Percentiles rank a stretch among this genome's conserved stretches.
phyloP scores from a whole-genome alignment of 1,140 invertebrate species.

The Drosophila oshimai region DNA sequence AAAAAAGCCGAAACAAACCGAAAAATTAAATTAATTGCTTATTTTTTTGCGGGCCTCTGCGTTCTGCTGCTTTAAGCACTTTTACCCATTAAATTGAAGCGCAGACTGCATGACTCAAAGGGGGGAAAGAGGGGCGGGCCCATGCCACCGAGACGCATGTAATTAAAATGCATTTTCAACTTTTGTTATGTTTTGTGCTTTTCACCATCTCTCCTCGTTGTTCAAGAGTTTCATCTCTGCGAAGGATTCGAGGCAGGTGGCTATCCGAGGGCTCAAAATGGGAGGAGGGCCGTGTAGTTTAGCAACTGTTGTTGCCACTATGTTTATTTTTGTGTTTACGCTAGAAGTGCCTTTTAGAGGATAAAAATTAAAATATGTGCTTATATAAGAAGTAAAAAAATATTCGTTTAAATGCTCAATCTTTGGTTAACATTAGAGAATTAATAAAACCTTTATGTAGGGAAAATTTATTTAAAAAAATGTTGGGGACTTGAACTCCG shows the following conservation, averaged over 20 bases:
- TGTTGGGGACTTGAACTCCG: too few relatives aligned
- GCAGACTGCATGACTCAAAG: conserved; percentile 12
- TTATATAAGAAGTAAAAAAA: conserved; percentile 26
- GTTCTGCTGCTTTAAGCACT: conserved; percentile 41
- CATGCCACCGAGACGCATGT: conserved; percentile 52
- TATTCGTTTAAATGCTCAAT: conserved; percentile 9
- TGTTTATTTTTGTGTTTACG: conserved; percentile 49
- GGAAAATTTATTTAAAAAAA: too few relatives aligned
- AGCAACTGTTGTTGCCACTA: conserved; percentile 64
- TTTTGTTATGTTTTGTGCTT: conserved; percentile 51
- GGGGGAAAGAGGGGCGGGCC: neutral
- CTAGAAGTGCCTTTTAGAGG: conserved; percentile 50
- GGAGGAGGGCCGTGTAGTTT: conserved; percentile 18
- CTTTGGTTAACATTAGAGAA: neutral
- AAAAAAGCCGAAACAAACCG: neutral
- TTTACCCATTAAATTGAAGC: conserved; percentile 52
- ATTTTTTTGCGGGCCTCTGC: conserved; percentile 14
- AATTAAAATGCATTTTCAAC: conserved; percentile 75
- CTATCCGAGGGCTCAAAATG: neutral
- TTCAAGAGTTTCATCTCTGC: conserved; percentile 10
- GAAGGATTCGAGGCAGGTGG: conserved; percentile 1
- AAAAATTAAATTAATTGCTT: conserved; percentile 53
- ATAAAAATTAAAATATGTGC: conserved; percentile 12
- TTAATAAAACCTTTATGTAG: neutral
- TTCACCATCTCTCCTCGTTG: conserved; percentile 20